Percentiles rank a stretch among this genome's conserved stretches.
Evolutionary conservation across 2,113 vertebrate species (phyloP).

Genomic region (Agapornis roseicollis): DNA sequence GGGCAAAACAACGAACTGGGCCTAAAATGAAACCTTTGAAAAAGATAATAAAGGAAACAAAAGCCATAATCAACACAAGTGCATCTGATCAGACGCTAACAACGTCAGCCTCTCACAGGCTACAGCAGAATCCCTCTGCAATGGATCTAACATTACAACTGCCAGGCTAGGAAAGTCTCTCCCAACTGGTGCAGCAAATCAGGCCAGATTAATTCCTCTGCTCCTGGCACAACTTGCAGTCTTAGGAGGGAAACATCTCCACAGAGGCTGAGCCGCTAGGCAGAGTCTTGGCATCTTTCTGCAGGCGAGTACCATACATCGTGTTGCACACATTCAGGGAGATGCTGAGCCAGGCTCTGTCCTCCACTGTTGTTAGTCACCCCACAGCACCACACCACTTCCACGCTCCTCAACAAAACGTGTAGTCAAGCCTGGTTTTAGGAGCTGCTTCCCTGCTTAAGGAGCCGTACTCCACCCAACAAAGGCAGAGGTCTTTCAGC

Average conservation of each 20-base stretch:
- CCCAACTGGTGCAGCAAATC: slow-evolving; percentile 17
- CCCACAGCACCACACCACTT: not conserved
- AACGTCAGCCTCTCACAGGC: not conserved
- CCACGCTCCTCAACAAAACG: not conserved
- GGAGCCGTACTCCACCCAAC: slow-evolving; percentile 11
- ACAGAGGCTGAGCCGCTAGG: not conserved
- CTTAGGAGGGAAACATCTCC: not conserved
- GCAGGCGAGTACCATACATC: not conserved
- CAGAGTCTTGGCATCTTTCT: not conserved
- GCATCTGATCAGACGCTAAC: slow-evolving; percentile 36
- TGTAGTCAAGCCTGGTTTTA: not conserved
- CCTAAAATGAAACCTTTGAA: slow-evolving; percentile 57
- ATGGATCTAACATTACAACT: not conserved
- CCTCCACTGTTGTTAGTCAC: not conserved
- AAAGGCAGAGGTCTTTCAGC: slow-evolving; percentile 35
- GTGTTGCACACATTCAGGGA: not conserved
- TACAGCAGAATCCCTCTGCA: slow-evolving; percentile 6
- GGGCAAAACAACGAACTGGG: slow-evolving; percentile 16
- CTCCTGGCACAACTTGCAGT: not conserved
- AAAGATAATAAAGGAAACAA: slow-evolving; percentile 54
- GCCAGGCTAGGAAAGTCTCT: slow-evolving; percentile 36
- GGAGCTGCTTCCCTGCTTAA: slow-evolving; percentile 12
- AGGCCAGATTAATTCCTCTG: slow-evolving; percentile 25
- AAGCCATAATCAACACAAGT: slow-evolving; percentile 66
- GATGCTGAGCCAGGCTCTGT: slow-evolving; percentile 28